Conservation (phyloP, 2,797 vertebrate species). For the Macrochelys suwanniensis region DNA sequence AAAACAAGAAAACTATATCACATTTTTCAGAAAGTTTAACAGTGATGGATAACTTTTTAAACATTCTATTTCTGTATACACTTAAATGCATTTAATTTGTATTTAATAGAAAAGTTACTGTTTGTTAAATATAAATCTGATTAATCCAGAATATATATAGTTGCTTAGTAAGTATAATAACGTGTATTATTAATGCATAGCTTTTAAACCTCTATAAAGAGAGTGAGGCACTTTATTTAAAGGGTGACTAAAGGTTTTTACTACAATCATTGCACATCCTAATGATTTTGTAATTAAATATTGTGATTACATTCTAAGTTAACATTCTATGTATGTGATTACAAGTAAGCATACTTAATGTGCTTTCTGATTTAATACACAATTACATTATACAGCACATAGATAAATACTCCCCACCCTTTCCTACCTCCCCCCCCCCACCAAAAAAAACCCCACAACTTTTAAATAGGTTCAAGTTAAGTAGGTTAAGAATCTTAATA, state of each 20-base stretch:
- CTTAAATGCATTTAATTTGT: not conserved
- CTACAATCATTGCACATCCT: not conserved
- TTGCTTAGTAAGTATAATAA: not conserved
- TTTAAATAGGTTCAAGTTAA: not conserved
- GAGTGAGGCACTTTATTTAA: not conserved
- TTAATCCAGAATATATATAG: not conserved
- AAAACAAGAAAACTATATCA: not conserved
- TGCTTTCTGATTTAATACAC: not conserved
- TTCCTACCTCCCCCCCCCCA: no score
- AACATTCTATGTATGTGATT: not conserved
- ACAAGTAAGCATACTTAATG: not conserved
- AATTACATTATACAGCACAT: not conserved
- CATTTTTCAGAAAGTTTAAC: not conserved
- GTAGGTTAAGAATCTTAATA: not conserved
- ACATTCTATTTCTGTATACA: not conserved
- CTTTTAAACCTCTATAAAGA: conserved; percentile 3
- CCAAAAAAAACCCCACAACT: not conserved
- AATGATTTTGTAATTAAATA: conserved; percentile 2
- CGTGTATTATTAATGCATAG: not conserved
- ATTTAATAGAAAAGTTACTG: not conserved
- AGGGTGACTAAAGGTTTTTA: not conserved
- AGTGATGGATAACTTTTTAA: not conserved
- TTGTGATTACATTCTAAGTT: not conserved
- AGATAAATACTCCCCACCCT: not conserved
- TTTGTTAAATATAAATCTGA: not conserved